Percentiles rank a stretch among this genome's conserved stretches.
Evolutionary conservation across 2,797 vertebrate genomes (phyloP).

Genomic region (Tapera naevia): DNA sequence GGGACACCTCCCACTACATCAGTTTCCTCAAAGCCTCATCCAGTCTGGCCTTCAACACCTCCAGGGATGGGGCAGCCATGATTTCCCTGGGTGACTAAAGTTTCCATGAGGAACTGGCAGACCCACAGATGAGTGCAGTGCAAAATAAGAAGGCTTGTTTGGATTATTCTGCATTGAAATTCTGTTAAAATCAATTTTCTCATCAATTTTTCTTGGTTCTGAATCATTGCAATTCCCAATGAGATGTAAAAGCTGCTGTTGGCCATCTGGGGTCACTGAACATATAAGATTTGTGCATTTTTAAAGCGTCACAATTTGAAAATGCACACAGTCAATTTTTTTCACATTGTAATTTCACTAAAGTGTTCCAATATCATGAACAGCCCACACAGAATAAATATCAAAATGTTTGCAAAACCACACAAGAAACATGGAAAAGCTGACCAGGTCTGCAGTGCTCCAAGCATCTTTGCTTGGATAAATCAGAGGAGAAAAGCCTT

Average conservation of each 20-base stretch:
- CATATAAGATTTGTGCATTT: neutral
- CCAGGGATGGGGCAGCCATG: no score
- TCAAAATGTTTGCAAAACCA: neutral
- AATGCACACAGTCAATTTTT: neutral
- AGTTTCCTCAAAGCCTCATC: no score
- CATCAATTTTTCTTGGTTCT: constrained; percentile 2
- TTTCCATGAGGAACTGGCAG: neutral
- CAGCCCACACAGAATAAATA: constrained; percentile 4
- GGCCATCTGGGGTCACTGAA: constrained; percentile 31
- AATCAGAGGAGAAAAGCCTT: neutral
- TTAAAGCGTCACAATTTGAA: neutral
- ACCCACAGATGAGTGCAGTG: neutral
- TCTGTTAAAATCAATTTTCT: constrained; percentile 41
- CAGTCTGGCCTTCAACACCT: no score
- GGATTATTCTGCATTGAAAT: neutral
- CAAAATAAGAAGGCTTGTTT: neutral
- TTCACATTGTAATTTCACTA: neutral
- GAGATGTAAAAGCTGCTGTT: constrained; percentile 44
- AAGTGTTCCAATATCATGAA: neutral
- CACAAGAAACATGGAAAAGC: neutral
- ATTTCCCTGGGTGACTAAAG: neutral
- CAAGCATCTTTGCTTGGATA: neutral
- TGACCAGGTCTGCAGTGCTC: neutral
- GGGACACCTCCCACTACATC: no score
- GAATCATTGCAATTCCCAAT: neutral